Evolutionary conservation across 2,113 vertebrate genomes (phyloP).

Genomic region (mouse (Mus musculus)): DNA sequence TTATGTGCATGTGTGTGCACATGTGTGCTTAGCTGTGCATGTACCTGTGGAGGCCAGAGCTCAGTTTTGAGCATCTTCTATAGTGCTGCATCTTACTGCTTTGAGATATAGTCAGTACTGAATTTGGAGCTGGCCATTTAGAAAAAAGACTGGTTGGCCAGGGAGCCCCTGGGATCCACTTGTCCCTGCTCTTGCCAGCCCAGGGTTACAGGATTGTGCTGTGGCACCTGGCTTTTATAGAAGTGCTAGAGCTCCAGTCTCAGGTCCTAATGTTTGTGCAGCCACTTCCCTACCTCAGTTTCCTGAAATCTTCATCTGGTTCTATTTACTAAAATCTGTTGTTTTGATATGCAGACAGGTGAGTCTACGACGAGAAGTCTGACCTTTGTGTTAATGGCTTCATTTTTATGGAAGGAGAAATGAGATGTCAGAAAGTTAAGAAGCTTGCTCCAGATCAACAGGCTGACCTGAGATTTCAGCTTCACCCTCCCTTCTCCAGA

Average conservation of each 20-base stretch:
- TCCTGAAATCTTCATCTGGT: constrained; percentile 27
- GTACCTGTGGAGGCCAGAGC: neutral
- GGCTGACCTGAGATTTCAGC: neutral
- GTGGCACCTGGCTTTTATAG: too few species aligned
- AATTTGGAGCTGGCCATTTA: neutral
- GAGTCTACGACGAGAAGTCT: neutral
- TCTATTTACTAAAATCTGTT: neutral
- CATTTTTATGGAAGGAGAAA: neutral
- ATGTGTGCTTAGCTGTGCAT: too few species aligned
- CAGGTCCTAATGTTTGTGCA: too few species aligned
- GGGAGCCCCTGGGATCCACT: neutral
- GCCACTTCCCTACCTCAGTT: neutral
- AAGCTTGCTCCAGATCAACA: neutral
- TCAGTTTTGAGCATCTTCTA: neutral
- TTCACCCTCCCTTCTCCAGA: neutral
- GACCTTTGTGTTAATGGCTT: neutral
- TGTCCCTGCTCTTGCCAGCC: too few species aligned
- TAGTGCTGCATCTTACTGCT: neutral
- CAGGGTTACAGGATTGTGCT: neutral
- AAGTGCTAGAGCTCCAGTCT: too few species aligned
- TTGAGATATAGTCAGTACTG: too few species aligned
- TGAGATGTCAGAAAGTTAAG: neutral
- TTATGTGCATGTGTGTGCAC: neutral
- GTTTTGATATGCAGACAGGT: neutral
- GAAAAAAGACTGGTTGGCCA: neutral